Percentiles rank a stretch among this genome's conserved stretches.
These are phyloP conservation scores for Drosophila bunnanda DNA, from an alignment of 2,888 invertebrate genomes.

Conservation along the genomic window DNA sequence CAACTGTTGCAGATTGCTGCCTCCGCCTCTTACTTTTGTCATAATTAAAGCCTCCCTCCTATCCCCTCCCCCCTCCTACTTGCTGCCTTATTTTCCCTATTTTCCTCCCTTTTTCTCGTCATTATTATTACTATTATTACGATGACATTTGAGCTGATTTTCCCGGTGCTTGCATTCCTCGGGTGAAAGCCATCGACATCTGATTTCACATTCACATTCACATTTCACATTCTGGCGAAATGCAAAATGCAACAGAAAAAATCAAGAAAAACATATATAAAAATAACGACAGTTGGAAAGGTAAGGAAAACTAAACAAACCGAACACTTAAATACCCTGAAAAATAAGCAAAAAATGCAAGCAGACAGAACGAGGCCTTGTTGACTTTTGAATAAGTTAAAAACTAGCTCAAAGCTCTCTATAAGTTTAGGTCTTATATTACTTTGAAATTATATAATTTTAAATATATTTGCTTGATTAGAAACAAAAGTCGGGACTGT, in stretches of 20 bases:
- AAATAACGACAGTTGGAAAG: conserved; percentile 13
- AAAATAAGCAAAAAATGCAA: not conserved
- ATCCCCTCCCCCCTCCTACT: conserved; percentile 14
- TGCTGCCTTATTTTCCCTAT: conserved; percentile 54
- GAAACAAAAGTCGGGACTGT: not conserved
- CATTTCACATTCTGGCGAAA: conserved; percentile 22
- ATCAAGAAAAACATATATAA: conserved; percentile 7
- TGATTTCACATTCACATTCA: conserved; percentile 23
- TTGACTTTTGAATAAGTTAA: not conserved
- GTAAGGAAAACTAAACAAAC: not conserved
- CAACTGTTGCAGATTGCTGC: conserved; percentile 41
- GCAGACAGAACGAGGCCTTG: not conserved
- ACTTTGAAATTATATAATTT: no score
- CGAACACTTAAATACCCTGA: conserved; percentile 2
- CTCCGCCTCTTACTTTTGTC: conserved; percentile 61
- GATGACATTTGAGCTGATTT: conserved; percentile 72
- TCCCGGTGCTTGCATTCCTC: conserved; percentile 69
- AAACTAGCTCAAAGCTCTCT: not conserved
- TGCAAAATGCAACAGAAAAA: conserved; percentile 25
- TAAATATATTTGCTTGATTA: not conserved
- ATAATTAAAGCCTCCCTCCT: conserved; percentile 62
- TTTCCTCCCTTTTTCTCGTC: not conserved
- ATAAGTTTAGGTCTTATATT: not conserved
- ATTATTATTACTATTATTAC: conserved; percentile 10
- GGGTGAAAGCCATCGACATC: conserved; percentile 69